Evolutionary conservation across 2,113 vertebrate species (phyloP).

Genomic region (Bubalus kerabau): DNA sequence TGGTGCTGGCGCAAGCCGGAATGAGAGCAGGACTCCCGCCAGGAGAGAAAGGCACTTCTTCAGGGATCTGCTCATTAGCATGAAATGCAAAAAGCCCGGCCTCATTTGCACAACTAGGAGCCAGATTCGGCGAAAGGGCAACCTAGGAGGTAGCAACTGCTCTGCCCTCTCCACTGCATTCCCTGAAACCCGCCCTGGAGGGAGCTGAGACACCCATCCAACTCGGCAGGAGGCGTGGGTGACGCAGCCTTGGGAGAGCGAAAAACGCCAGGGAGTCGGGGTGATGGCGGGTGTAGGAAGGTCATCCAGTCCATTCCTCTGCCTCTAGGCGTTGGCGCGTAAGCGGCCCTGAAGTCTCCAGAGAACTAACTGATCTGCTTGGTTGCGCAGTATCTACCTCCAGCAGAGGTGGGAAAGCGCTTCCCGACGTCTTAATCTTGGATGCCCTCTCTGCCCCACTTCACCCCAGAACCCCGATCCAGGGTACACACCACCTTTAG

Average conservation of each 20-base stretch:
- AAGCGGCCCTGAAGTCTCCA: neutral
- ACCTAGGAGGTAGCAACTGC: slow-evolving; percentile 21
- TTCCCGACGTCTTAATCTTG: neutral
- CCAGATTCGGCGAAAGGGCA: slow-evolving; percentile 65
- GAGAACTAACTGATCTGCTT: neutral
- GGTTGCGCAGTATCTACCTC: neutral
- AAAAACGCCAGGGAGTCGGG: neutral
- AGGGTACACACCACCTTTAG: neutral
- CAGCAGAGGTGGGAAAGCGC: neutral
- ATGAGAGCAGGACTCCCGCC: slow-evolving; percentile 71
- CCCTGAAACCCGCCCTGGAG: neutral
- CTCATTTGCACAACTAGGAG: slow-evolving; percentile 71
- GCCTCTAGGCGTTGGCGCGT: neutral
- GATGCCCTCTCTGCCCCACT: neutral
- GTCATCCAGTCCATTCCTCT: neutral
- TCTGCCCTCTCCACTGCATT: neutral
- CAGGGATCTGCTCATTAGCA: slow-evolving; percentile 78
- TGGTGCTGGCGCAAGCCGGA: slow-evolving; percentile 45
- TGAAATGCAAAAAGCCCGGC: slow-evolving; percentile 77
- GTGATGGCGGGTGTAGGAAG: neutral
- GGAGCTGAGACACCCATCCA: neutral
- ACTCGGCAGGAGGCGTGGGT: neutral
- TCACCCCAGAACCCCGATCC: neutral
- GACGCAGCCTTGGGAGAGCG: neutral
- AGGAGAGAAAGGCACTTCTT: slow-evolving; percentile 72